Evolutionary conservation across 2,888 invertebrate genomes (phyloP), one percentile per base, ranked within the genome.

Genomic region (Melieria crassipennis): DNA sequence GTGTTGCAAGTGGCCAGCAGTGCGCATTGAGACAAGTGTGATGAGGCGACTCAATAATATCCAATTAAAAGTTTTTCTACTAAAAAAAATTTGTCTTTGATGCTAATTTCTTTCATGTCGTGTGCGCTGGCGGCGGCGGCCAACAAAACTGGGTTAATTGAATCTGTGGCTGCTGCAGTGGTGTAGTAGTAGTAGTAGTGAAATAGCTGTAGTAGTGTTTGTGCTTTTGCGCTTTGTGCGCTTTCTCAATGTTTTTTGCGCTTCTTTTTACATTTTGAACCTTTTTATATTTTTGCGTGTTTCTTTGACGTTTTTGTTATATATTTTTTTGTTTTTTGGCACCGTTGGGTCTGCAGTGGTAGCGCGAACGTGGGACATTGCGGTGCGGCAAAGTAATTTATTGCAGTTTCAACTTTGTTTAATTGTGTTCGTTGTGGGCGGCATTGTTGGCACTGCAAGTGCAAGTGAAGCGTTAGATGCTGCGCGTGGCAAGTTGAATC

Each of bases 41-140:
- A 30, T 2, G 30, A 30, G 13, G 11, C 11, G 61, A 45, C 68
- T 45, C 56, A 63, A 62, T 69, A 63, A 63, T 56, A 42, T 69
- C 69, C 57, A 63, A 69, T 69, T 69, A 69, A 69, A 69, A 69
- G 57, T 69, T 69, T 69, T 16, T n/a, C 56, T 50, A 69, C 57
- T 64, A 69, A 62, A 52, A 69, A 57, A 55, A 45, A 16, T 16
- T 1, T 56, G 55, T 56, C 30, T 62, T 30, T 56, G 63, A 10
- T 63, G 56, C n/a, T 30, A 56, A 63, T 57, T 69, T 57, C n/a
- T 50, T n/a, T 11, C 65, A 43, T 56, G 55, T 69, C n/a, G 9
- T n/a, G n/a, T n/a, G n/a, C n/a, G n/a, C n/a, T n/a, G n/a, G n/a
- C 16, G 9, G 10, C 52, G 46, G 43, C 5, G 13, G 61, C 30